Evolutionary conservation across 2,888 invertebrate genomes (phyloP).

Genomic region (Andrena fulva): DNA sequence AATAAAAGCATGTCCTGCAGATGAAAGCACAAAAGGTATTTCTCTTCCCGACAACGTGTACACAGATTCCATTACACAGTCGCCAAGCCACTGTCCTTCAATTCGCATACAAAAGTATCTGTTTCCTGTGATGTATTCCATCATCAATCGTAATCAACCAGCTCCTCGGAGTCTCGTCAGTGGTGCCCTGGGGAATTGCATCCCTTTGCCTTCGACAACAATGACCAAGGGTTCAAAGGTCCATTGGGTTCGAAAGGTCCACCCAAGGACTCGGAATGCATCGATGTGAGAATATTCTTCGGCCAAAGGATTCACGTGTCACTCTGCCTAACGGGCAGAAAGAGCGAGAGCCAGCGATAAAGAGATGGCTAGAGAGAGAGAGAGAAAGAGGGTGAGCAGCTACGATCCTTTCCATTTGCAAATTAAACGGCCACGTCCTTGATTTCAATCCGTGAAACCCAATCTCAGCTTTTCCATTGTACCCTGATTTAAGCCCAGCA

Average conservation of each 20-base stretch:
- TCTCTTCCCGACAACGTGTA: neutral
- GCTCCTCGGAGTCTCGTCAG: neutral
- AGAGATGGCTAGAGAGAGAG: neutral
- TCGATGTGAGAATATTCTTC: constrained; percentile 26
- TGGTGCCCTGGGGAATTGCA: neutral
- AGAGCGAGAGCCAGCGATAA: neutral
- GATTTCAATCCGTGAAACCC: constrained; percentile 72
- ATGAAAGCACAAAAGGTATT: neutral
- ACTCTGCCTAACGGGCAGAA: neutral
- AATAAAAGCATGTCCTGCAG: too few relatives aligned
- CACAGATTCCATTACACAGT: neutral
- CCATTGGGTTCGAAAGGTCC: neutral
- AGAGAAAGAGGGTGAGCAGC: neutral
- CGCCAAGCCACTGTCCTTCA: too few relatives aligned
- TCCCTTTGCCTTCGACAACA: neutral
- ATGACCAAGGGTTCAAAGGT: neutral
- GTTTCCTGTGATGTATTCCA: neutral
- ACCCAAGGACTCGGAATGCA: neutral
- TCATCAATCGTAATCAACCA: neutral
- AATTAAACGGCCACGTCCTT: constrained; percentile 72
- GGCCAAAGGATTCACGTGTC: constrained; percentile 26
- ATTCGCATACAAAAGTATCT: neutral
- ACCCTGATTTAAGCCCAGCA: constrained; percentile 72
- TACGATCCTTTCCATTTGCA: constrained; percentile 71
- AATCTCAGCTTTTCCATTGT: constrained; percentile 70